A percentile compares a stretch with the other conserved stretches of the same genome.
Conservation (phyloP, 2,888 invertebrate genomes). For the Nephrotoma flavescens region DNA sequence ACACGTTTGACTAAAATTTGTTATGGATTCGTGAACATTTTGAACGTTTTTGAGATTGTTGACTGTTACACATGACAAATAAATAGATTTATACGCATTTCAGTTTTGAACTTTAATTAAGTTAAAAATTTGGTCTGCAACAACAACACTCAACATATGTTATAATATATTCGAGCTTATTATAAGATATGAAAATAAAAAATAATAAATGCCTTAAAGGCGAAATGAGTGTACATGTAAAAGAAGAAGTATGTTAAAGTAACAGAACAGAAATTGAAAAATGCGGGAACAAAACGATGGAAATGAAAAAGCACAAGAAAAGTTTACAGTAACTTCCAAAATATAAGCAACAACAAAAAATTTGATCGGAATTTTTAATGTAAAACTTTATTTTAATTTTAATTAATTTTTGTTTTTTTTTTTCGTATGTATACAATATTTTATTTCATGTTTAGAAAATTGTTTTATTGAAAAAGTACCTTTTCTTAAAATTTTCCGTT, state of each 20-base stretch:
- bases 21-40: no score
- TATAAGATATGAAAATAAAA: neutral
- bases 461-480: neutral
- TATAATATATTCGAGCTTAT: neutral
- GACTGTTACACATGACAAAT: neutral
- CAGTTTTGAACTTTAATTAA: neutral
- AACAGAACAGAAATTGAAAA: neutral
- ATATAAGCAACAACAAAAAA: neutral
- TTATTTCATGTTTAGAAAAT: neutral
- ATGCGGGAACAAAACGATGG: neutral
- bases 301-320: neutral
- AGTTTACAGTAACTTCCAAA: neutral
- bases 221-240: neutral
- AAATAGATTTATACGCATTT: neutral
- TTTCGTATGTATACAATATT: neutral
- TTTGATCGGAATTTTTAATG: neutral
- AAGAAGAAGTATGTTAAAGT: neutral
- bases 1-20: no score
- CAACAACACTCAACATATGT: neutral
- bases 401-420: neutral
- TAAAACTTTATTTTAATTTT: neutral
- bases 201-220: neutral
- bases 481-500: neutral
- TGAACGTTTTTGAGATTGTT: no score
- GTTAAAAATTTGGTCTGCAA: neutral